These are phyloP conservation scores for Neogale vison DNA, from an alignment of 2,113 vertebrate species.

Conservation along the genomic window DNA sequence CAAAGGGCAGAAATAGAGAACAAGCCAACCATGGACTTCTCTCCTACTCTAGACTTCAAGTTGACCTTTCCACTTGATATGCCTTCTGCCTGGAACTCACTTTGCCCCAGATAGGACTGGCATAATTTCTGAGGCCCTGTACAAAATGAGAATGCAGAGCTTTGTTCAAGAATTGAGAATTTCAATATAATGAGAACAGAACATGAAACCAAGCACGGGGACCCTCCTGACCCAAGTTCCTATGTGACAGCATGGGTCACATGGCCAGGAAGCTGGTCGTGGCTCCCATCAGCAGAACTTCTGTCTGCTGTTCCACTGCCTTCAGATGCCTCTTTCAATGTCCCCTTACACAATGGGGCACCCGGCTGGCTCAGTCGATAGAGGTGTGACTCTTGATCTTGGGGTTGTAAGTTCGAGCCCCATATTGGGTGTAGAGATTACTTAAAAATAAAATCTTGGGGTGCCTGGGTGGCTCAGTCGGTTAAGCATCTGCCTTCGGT, in stretches of 20 bases:
- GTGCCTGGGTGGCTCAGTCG: neutral
- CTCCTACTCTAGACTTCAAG: neutral
- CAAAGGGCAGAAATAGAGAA: neutral
- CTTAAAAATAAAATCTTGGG: neutral
- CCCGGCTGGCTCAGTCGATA: neutral
- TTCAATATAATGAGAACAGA: neutral
- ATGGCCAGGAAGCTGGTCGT: neutral
- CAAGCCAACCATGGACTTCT: fast-evolving
- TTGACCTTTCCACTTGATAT: neutral
- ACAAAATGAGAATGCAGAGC: neutral
- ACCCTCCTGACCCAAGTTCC: neutral
- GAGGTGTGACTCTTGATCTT: neutral
- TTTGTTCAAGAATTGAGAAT: neutral
- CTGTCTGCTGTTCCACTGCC: neutral
- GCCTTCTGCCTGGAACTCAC: neutral
- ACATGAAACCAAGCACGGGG: neutral
- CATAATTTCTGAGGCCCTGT: neutral
- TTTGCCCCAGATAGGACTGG: neutral
- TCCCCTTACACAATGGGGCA: neutral
- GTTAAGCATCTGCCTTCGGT: neutral
- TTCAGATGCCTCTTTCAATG: neutral
- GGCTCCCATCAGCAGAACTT: neutral
- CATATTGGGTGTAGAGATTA: neutral
- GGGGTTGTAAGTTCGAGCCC: neutral
- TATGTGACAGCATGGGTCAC: neutral